These are phyloP conservation scores for Lepus americanus DNA, from an alignment of 2,113 vertebrate genomes.

Conservation along the genomic window DNA sequence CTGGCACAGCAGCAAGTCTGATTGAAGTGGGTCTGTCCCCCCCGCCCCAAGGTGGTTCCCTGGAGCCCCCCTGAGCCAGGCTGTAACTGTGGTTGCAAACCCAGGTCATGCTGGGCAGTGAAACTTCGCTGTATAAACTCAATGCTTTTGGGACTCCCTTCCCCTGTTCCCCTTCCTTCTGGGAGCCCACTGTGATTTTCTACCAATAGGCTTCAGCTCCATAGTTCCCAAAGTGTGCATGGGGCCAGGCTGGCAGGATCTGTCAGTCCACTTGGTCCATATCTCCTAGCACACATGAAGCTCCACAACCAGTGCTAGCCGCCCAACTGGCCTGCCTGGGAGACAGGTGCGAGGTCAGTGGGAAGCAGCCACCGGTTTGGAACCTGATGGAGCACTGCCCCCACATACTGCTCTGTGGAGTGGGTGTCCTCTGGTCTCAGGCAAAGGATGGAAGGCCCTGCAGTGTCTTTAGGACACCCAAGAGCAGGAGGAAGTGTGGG, in stretches of 20 bases:
- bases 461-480: background rate
- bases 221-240: fast-evolving
- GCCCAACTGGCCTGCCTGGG: background rate
- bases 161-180: background rate
- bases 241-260: too few relatives aligned
- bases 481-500: too few relatives aligned
- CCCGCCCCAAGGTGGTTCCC: background rate
- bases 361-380: fast-evolving
- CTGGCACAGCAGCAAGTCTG: background rate
- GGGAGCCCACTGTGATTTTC: background rate
- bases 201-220: background rate
- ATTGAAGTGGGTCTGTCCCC: too few relatives aligned
- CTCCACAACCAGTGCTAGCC: background rate
- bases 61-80: background rate
- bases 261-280: background rate
- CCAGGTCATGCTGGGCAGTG: background rate
- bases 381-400: too few relatives aligned
- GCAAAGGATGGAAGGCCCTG: background rate
- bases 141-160: fast-evolving
- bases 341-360: fast-evolving
- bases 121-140: background rate
- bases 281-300: too few relatives aligned
- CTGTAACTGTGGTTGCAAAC: too few relatives aligned
- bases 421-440: background rate
- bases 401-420: background rate